A percentile compares a stretch with the other conserved stretches of the same genome.
Conservation (phyloP, 92 coral and sea anemone species). For the Plumapathes pennacea region DNA sequence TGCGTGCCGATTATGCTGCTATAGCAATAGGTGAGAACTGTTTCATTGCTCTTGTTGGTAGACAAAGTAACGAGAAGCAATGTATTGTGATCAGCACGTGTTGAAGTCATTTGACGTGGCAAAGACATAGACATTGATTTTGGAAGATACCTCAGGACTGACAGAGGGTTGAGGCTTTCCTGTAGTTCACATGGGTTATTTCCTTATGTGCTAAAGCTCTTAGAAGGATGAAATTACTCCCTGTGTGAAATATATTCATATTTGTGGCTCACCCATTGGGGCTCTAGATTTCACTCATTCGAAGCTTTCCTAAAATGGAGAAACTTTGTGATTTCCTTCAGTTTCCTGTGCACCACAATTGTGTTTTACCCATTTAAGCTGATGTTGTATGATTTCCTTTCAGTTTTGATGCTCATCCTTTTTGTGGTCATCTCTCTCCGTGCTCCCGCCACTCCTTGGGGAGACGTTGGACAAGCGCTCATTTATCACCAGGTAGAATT, state of each 20-base stretch:
- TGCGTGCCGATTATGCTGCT: constrained; percentile 70
- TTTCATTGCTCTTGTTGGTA: background rate
- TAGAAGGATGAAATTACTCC: too few relatives aligned
- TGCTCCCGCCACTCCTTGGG: constrained; percentile 98
- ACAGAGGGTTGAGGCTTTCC: too few relatives aligned
- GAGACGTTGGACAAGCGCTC: constrained; percentile 96
- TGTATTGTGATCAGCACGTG: too few relatives aligned
- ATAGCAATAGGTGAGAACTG: constrained; percentile 78
- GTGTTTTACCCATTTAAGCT: background rate
- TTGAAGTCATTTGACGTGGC: too few relatives aligned
- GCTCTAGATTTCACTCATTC: background rate
- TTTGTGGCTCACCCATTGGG: too few relatives aligned
- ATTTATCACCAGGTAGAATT: constrained; percentile 99
- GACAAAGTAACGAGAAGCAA: background rate
- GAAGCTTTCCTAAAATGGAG: background rate
- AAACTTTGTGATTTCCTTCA: background rate
- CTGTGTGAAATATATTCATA: too few relatives aligned
- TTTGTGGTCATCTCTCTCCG: constrained; percentile 94
- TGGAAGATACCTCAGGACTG: too few relatives aligned
- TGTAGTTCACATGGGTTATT: too few relatives aligned
- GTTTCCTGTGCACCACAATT: background rate
- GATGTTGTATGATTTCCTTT: background rate
- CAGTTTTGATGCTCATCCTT: constrained; percentile 85
- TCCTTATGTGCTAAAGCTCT: too few relatives aligned
- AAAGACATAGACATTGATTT: too few relatives aligned